A percentile compares a stretch with the other conserved stretches of the same genome.
phyloP scores from a whole-genome alignment of 1,140 invertebrate genomes.

The Diorhabda elongata region DNA sequence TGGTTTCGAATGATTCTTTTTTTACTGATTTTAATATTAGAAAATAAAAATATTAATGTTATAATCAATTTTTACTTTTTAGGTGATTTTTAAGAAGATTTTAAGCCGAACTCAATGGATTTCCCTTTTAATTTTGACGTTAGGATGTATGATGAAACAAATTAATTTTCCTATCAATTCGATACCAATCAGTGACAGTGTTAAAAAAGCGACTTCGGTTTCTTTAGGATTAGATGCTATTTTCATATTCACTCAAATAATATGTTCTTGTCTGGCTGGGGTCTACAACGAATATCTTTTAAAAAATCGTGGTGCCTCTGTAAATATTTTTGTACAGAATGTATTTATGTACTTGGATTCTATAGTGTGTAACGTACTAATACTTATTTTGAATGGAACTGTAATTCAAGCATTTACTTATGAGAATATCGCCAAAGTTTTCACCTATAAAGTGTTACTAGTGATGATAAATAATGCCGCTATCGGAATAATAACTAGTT shows the following conservation, averaged over 20 bases:
- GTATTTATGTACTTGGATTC: slow-evolving; percentile 95
- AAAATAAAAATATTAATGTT: too few relatives aligned
- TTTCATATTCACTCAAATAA: slow-evolving; percentile 76
- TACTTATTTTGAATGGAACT: slow-evolving; percentile 66
- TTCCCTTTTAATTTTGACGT: slow-evolving; percentile 78
- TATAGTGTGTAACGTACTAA: slow-evolving; percentile 78
- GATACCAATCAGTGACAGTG: slow-evolving; percentile 33
- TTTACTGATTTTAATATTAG: too few relatives aligned
- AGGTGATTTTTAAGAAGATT: slow-evolving; percentile 83
- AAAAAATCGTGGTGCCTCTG: slow-evolving; percentile 75
- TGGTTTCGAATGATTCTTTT: too few relatives aligned
- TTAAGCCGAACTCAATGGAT: slow-evolving; percentile 84
- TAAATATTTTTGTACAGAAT: slow-evolving; percentile 92
- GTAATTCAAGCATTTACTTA: slow-evolving; percentile 55
- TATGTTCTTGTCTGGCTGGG: slow-evolving; percentile 90
- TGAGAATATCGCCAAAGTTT: slow-evolving; percentile 56
- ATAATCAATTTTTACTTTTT: slow-evolving; percentile 39
- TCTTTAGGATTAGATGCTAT: slow-evolving; percentile 65
- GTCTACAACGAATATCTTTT: slow-evolving; percentile 95
- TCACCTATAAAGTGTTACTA: slow-evolving; percentile 66
- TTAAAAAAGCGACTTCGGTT: slow-evolving; percentile 49
- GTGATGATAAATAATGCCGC: slow-evolving; percentile 88
- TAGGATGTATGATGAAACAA: slow-evolving; percentile 91
- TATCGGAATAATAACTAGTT: slow-evolving; percentile 89
- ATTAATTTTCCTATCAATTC: slow-evolving; percentile 55